Conservation (phyloP, 2,797 vertebrate species). For the Avahi laniger region DNA sequence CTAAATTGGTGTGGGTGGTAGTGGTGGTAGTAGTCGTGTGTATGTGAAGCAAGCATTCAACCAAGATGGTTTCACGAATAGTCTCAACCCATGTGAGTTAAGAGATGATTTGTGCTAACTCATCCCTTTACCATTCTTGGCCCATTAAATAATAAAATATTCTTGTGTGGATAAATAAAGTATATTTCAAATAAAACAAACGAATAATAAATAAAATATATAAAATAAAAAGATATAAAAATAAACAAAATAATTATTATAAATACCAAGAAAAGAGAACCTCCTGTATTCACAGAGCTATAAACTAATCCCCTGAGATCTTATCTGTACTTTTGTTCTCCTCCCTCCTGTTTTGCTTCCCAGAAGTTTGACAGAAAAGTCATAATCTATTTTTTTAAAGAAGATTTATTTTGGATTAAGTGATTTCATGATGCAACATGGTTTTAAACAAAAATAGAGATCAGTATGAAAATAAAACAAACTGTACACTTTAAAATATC, state of each 20-base stretch:
- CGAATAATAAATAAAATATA: background rate
- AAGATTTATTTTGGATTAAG: conserved; percentile 86
- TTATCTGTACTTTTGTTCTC: background rate
- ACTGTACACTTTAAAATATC: conserved; percentile 85
- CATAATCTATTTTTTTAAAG: conserved; percentile 80
- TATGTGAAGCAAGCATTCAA: background rate
- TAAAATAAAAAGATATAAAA: background rate
- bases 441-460: conserved; percentile 88
- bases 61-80: background rate
- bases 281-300: background rate
- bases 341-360: conserved; percentile 7
- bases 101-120: background rate
- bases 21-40: no score
- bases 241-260: background rate
- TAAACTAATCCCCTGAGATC: background rate
- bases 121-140: background rate
- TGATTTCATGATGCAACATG: conserved; percentile 85
- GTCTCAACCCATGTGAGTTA: background rate
- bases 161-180: conserved; percentile 32
- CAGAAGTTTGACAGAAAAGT: conserved; percentile 72
- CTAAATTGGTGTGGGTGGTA: background rate
- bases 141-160: background rate
- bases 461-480: conserved; percentile 88
- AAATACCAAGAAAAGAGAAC: background rate
- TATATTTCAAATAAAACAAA: background rate